Evolutionary conservation across 2,797 vertebrate species (phyloP).

Genomic region (Gadopsis bispinosus): DNA sequence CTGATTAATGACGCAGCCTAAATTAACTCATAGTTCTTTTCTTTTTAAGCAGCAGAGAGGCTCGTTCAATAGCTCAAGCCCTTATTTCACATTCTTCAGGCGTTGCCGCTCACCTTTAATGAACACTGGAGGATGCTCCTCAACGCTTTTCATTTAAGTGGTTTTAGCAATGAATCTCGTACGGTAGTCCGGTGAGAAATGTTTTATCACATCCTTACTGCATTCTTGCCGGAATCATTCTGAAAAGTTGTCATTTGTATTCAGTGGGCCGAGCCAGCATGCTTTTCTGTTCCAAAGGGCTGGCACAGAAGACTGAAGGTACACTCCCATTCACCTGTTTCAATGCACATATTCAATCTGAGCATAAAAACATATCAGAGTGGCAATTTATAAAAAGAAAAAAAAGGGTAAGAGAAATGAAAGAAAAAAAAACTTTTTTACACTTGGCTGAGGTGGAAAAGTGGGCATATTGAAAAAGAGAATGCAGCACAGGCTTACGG

Average conservation of each 20-base stretch:
- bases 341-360: conserved; percentile 22
- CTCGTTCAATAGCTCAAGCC: conserved; percentile 12
- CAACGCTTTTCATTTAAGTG: background rate
- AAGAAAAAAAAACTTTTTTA: background rate
- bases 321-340: conserved; percentile 20
- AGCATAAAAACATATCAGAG: background rate
- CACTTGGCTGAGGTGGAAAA: background rate
- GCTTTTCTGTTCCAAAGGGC: background rate
- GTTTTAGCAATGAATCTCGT: conserved; percentile 21
- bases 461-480: conserved; percentile 5
- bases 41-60: conserved; percentile 2
- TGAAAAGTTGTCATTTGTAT: conserved; percentile 40
- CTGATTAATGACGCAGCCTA: conserved; percentile 62
- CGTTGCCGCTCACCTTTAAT: conserved; percentile 43
- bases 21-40: conserved; percentile 39
- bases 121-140: conserved; percentile 33
- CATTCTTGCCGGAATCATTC: background rate
- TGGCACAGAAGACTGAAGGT: conserved; percentile 12
- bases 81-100: conserved; percentile 38
- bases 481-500: conserved; percentile 13
- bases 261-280: conserved; percentile 1
- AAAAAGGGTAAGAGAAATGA: background rate
- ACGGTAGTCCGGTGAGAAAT: conserved; percentile 17
- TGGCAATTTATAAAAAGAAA: background rate
- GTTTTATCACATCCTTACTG: conserved; percentile 20